phyloP scores from a whole-genome alignment of 2,113 vertebrate genomes.

The Turdus rufiventris region DNA sequence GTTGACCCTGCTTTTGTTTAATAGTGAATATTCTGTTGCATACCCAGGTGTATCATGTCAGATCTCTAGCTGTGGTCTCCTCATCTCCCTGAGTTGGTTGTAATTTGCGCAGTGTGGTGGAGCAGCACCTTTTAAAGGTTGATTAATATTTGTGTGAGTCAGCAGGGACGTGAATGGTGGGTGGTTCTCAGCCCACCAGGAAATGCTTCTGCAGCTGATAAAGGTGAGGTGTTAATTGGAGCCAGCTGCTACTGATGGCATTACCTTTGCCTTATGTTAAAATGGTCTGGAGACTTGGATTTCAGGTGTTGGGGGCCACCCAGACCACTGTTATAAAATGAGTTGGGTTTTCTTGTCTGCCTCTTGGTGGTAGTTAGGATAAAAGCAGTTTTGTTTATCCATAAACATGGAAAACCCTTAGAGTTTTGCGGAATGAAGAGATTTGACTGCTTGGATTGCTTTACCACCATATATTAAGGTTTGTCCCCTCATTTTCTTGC shows the following conservation, averaged over 20 bases:
- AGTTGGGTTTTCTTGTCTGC: not conserved
- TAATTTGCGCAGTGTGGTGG: rapidly evolving
- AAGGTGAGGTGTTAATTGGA: not conserved
- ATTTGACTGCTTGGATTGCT: not conserved
- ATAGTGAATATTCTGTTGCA: not conserved
- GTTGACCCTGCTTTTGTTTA: not conserved
- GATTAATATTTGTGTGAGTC: not conserved
- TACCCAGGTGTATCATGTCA: not conserved
- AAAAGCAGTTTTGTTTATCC: not conserved
- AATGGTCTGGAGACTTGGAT: not conserved
- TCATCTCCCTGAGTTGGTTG: not conserved
- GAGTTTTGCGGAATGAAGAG: not conserved
- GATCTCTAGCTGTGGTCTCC: not conserved
- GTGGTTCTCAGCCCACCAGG: not conserved
- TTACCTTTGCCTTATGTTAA: not conserved
- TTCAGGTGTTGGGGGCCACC: not conserved
- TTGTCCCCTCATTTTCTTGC: not conserved
- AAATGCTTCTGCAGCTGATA: not conserved
- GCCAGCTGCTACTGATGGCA: not conserved
- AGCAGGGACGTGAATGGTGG: not conserved
- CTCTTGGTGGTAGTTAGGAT: not conserved
- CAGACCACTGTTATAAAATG: not conserved
- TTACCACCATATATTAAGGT: rapidly evolving
- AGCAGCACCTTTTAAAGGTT: not conserved
- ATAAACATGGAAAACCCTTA: rapidly evolving